Evolutionary conservation across 2,113 vertebrate species (phyloP).

Genomic region (Nymphicus hollandicus): DNA sequence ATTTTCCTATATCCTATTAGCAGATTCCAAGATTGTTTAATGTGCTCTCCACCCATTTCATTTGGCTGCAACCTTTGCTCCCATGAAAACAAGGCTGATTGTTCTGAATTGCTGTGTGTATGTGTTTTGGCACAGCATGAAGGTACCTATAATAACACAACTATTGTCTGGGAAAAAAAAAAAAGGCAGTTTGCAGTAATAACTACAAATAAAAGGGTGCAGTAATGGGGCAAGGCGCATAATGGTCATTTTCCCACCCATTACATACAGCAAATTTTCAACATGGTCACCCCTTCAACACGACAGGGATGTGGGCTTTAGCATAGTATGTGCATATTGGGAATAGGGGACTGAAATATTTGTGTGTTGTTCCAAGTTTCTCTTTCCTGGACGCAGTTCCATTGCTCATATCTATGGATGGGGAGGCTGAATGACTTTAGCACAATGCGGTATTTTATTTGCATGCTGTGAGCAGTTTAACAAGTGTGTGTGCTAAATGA

Average conservation of each 20-base stretch:
- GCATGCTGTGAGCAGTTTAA: slow-evolving; percentile 44
- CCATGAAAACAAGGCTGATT: slow-evolving; percentile 76
- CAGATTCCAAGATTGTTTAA: slow-evolving; percentile 79
- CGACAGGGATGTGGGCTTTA: neutral
- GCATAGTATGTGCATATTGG: neutral
- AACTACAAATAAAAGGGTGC: slow-evolving; percentile 69
- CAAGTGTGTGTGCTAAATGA: slow-evolving; percentile 48
- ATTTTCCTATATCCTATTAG: slow-evolving; percentile 81
- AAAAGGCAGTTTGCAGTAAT: slow-evolving; percentile 67
- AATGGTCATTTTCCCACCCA: slow-evolving; percentile 38
- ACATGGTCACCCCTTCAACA: neutral
- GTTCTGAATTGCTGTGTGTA: slow-evolving; percentile 71
- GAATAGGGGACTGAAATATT: slow-evolving; percentile 30
- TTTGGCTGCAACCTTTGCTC: slow-evolving; percentile 77
- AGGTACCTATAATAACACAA: slow-evolving; percentile 69
- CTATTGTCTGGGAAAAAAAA: slow-evolving; percentile 69
- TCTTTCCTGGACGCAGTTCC: neutral
- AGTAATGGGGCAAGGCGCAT: slow-evolving; percentile 52
- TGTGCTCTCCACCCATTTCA: slow-evolving; percentile 77
- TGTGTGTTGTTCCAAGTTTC: slow-evolving; percentile 28
- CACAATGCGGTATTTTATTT: slow-evolving; percentile 25
- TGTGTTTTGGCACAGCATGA: slow-evolving; percentile 78
- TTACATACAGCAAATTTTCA: neutral
- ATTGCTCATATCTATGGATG: neutral
- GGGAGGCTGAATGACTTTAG: slow-evolving; percentile 38